Percentiles rank a stretch among this genome's conserved stretches.
Conservation (phyloP, 2,888 invertebrate genomes). For the Mystacides longicornis region DNA sequence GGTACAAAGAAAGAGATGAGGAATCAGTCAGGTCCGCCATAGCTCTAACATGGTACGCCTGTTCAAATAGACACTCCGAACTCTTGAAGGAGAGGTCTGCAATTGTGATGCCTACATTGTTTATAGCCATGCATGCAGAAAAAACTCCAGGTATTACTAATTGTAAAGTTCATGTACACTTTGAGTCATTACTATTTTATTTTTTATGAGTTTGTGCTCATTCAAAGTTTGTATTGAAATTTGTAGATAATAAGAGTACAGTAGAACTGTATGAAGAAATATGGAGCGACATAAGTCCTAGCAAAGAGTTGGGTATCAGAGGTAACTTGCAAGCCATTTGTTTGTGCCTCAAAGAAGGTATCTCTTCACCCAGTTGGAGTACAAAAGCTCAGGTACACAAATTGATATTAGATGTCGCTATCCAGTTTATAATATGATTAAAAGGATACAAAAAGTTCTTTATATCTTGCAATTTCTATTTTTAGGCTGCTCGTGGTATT, state of each 20-base stretch:
- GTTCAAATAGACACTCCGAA: conserved; percentile 77
- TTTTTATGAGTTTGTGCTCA: background rate
- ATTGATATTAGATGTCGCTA: background rate
- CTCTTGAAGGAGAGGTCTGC: conserved; percentile 70
- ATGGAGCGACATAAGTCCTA: conserved; percentile 85
- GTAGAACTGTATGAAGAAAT: conserved; percentile 78
- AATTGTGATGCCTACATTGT: conserved; percentile 72
- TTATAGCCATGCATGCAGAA: conserved; percentile 85
- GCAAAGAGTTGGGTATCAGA: conserved; percentile 74
- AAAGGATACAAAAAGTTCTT: background rate
- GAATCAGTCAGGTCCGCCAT: conserved; percentile 67
- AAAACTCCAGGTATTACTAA: conserved; percentile 49
- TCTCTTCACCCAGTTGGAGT: conserved; percentile 81
- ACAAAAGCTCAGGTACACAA: conserved; percentile 68
- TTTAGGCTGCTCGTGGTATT: conserved; percentile 71
- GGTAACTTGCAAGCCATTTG: conserved; percentile 69
- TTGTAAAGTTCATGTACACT: background rate
- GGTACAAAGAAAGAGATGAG: conserved; percentile 56
- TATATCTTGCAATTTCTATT: background rate
- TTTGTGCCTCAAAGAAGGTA: conserved; percentile 58
- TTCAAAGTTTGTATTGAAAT: background rate
- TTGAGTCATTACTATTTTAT: background rate
- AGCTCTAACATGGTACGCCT: conserved; percentile 68
- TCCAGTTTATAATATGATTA: no score
- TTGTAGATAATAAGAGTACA: conserved; percentile 45